phyloP scores from a whole-genome alignment of 2,113 vertebrate genomes.

The Procapra przewalskii region DNA sequence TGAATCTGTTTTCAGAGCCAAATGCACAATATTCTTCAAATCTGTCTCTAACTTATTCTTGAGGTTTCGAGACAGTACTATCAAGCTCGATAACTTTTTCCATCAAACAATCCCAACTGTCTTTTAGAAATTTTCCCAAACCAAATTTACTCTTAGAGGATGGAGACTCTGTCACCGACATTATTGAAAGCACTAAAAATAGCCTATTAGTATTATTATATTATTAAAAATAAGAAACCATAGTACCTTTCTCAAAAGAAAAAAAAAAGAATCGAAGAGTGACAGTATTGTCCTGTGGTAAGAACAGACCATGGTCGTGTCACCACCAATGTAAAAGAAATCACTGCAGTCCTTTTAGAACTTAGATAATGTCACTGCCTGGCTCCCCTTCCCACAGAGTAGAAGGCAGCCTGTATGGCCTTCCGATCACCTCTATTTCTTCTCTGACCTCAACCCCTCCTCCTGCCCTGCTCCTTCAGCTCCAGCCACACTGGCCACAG shows the following conservation, averaged over 20 bases:
- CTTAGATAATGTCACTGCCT: neutral
- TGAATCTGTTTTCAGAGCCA: neutral
- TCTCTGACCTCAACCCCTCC: neutral
- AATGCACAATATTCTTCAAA: neutral
- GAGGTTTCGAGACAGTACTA: neutral
- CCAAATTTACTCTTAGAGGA: neutral
- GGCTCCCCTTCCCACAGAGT: neutral
- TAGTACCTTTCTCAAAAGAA: neutral
- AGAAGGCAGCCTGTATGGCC: neutral
- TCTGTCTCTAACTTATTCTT: neutral
- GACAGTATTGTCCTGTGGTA: neutral
- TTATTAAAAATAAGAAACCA: neutral
- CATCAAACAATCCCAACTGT: neutral
- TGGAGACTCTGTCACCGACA: neutral
- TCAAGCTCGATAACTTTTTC: neutral
- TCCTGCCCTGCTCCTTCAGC: neutral
- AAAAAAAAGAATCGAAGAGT: neutral
- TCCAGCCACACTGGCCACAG: neutral
- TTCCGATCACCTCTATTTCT: neutral
- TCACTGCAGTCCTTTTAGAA: neutral
- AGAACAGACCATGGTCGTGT: neutral
- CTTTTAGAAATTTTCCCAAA: neutral
- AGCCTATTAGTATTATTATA: neutral
- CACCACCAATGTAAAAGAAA: neutral
- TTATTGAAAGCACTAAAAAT: neutral